A percentile compares a stretch with the other conserved stretches of the same genome.
These are phyloP conservation scores for Peromyscus californicus DNA, from an alignment of 2,113 vertebrate genomes.

Conservation along the genomic window DNA sequence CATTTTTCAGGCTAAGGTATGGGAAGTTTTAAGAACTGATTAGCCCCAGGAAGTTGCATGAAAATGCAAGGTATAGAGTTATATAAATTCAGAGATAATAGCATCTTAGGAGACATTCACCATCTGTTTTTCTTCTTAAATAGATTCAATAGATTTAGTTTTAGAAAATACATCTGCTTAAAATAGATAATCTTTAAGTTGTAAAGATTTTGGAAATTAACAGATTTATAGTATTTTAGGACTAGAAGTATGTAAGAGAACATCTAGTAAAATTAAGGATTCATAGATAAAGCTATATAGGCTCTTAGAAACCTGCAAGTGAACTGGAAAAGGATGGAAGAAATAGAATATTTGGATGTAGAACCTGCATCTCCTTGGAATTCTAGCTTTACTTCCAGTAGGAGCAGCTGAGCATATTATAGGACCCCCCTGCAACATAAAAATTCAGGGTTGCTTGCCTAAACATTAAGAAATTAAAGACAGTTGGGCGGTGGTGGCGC, in stretches of 20 bases:
- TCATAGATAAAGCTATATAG: not conserved
- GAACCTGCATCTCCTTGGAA: not conserved
- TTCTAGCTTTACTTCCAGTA: not conserved
- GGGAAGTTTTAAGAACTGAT: conserved; percentile 63
- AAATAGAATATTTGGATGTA: not conserved
- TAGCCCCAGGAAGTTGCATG: conserved; percentile 60
- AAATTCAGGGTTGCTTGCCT: not conserved
- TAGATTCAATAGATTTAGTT: conserved; percentile 51
- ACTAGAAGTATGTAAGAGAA: not conserved
- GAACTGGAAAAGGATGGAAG: not conserved
- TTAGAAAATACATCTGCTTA: conserved; percentile 57
- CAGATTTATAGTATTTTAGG: conserved; percentile 52
- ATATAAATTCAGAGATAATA: conserved; percentile 66
- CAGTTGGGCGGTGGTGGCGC: no score
- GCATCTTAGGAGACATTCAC: conserved; percentile 62
- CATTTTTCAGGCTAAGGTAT: conserved; percentile 80
- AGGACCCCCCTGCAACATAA: not conserved
- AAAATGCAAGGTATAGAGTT: conserved; percentile 67
- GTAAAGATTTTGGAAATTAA: conserved; percentile 66
- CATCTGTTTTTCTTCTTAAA: conserved; percentile 78
- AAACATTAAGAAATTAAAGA: not conserved
- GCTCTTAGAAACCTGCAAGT: not conserved
- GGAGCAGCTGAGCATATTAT: not conserved
- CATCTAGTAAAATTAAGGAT: not conserved
- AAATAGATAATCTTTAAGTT: conserved; percentile 41